Evolutionary conservation across 2,888 invertebrate species (phyloP), one percentile per base, ranked within the genome.

Genomic region (Anarsia innoxiella): DNA sequence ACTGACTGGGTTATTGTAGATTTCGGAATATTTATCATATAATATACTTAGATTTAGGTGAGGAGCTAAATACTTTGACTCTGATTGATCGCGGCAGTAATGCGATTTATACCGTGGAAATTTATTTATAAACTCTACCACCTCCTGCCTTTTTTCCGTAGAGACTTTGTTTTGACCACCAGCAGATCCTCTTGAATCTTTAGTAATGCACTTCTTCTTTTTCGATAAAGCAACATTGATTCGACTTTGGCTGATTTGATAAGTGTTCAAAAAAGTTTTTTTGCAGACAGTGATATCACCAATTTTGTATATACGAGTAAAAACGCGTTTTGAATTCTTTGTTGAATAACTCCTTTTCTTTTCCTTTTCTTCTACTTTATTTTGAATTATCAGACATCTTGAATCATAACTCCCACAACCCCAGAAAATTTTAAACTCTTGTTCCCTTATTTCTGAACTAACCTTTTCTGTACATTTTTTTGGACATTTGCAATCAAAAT

Each of bases 21-120:
- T 37, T 23, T 43, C 40, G 35, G 36, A 37, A 12, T 40, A 43
- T 4, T 36, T 14, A 11, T 40, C 28, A 34, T 40, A 43, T 14
- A 43, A n/a, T 2, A 27, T 39, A 8, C 27, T 10, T 13, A 44
- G 13, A 26, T 41, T 44, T 10, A 44, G 27, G 23, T 37, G 35
- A n/a, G 38, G 40, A 23, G 41, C 37, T 29, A 45, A 36, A 38
- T 28, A 45, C 4, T 29, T 39, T 36, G 42, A 37, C 13, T 35
- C 23, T 6, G 37, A 37, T 3, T 16, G 31, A 15, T 37, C 32
- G 37, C 37, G 25, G 15, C 37, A 41, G 25, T 44, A 44, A 26
- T 44, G 44, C 3, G 38, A 44, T 10, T 2, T 5, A n/a, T 41
- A 41, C 26, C 13, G 34, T 2, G 41, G 41, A n/a, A 40, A 37